phyloP scores from a whole-genome alignment of 2,113 vertebrate species.

The Reinhardtius hippoglossoides region DNA sequence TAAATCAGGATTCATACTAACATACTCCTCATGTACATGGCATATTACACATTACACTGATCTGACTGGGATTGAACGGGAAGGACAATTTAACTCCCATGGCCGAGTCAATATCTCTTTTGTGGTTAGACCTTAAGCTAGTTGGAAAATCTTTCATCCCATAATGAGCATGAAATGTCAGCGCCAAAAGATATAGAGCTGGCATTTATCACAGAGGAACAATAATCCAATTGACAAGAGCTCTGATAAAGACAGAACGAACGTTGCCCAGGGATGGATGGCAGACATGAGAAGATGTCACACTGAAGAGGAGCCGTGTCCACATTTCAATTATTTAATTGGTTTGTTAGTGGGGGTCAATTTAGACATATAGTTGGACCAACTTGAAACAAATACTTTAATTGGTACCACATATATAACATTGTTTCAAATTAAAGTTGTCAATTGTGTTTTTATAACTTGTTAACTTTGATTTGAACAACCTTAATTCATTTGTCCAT shows the following conservation, averaged over 20 bases:
- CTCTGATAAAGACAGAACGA: conserved; percentile 56
- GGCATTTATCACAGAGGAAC: conserved; percentile 70
- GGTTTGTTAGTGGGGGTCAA: neutral
- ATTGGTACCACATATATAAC: too few species aligned
- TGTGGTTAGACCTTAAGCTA: conserved; percentile 64
- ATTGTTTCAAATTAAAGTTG: too few species aligned
- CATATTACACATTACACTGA: conserved; percentile 19
- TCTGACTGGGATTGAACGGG: conserved; percentile 40
- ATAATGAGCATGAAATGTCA: conserved; percentile 81
- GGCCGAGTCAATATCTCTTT: conserved; percentile 67
- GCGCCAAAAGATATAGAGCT: conserved; percentile 67
- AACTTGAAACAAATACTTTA: neutral
- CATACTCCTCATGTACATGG: neutral
- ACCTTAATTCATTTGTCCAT: neutral
- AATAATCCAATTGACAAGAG: conserved; percentile 59
- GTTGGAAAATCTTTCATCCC: conserved; percentile 76
- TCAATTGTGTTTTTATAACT: neutral
- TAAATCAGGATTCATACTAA: conserved; percentile 20
- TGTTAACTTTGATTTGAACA: too few species aligned
- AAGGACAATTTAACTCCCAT: conserved; percentile 52
- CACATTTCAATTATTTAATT: neutral
- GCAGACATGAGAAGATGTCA: conserved; percentile 23
- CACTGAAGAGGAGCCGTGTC: conserved; percentile 16
- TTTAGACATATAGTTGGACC: neutral
- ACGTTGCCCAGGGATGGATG: conserved; percentile 26